Percentiles rank a stretch among this genome's conserved stretches.
Evolutionary conservation across 1,140 invertebrate species (phyloP).

Genomic region (Zaprionus tsacasi): DNA sequence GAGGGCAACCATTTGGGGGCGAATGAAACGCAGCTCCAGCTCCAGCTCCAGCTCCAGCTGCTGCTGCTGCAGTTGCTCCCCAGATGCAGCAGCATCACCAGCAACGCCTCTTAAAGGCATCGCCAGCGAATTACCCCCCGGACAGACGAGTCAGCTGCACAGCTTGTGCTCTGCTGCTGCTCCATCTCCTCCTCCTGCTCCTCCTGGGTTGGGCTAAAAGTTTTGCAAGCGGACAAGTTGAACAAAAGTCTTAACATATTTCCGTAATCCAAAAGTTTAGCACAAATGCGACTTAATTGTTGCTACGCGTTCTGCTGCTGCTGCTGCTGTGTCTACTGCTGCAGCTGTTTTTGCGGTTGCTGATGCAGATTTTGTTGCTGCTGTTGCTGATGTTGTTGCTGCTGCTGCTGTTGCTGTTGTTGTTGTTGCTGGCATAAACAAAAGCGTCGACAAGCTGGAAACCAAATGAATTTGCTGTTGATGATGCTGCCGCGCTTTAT

Average conservation of each 20-base stretch:
- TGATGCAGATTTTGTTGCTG: too few species aligned
- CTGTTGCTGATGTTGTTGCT: slow-evolving; percentile 3
- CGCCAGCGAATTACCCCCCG: slow-evolving; percentile 56
- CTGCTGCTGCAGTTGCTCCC: neutral
- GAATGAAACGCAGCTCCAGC: neutral
- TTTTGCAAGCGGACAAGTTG: slow-evolving; percentile 72
- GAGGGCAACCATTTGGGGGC: slow-evolving; percentile 36
- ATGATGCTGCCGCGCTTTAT: slow-evolving; percentile 67
- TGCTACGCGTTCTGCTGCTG: slow-evolving; percentile 51
- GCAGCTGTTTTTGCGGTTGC: neutral
- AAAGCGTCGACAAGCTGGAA: slow-evolving; percentile 42
- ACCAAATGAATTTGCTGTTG: slow-evolving; percentile 57
- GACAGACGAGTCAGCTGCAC: slow-evolving; percentile 4
- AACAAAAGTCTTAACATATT: slow-evolving; percentile 81
- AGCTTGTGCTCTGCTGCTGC: neutral
- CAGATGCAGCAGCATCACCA: neutral
- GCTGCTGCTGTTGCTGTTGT: slow-evolving; percentile 11
- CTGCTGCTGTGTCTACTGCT: neutral
- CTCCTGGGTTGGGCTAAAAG: slow-evolving; percentile 25
- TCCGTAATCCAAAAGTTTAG: slow-evolving; percentile 77
- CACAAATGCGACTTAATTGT: slow-evolving; percentile 81
- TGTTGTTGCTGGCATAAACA: slow-evolving; percentile 44
- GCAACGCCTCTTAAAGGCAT: slow-evolving; percentile 16
- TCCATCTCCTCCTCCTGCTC: neutral
- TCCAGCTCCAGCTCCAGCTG: neutral